Base-by-base conservation (phyloP, 2,797 vertebrate species). In the Danio kyathit region DNA sequence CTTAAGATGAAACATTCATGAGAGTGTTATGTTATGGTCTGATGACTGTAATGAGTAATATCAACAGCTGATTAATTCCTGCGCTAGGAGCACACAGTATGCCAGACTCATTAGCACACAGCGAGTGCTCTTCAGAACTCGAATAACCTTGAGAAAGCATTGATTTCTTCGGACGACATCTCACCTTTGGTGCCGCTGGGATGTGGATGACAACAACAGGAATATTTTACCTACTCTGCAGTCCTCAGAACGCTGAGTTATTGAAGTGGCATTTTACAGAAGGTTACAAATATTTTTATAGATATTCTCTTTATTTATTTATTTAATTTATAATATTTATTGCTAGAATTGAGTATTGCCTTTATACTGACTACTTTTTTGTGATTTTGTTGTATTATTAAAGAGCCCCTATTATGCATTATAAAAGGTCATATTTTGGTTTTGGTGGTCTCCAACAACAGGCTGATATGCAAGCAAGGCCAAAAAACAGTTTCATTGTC, bases 111-210 rank as follows among this genome's bases (percentile, higher is more conserved):
- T 60, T 70, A 82, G 66, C 75, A 79, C 79, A 74, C 70, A 74
- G 75, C 57, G 7, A 54, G 75, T 51, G 29, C 70, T 51, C 73
- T 59, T 60, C 78, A 59, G 51, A 70, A 49, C 73, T 66, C 77
- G 76, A 73, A 67, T 82, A 84, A 79, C 75, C 79, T 74, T 82
- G 75, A 84, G 70, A 59, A 66, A 73, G 44, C 57, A 80, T 83
- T 76, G 65, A 84, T 74, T 84, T 61, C 69, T 61, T 56, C n/a
- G 17, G 60, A 57, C 17, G 46, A 56, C 48, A 78, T 66, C 74
- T 73, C 67, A 73, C 75, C 75, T 77, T 77, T 77, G 49, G n/a
- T 48, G 66, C 51, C 61, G 5, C 63, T 19, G 69, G 63, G 74
- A 67, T 61, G 52, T 74, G 71, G 61, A 64, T 43, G 19, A 51